These are phyloP conservation scores for Rhabdomys pumilio DNA, from an alignment of 2,797 vertebrate genomes.

Conservation along the genomic window DNA sequence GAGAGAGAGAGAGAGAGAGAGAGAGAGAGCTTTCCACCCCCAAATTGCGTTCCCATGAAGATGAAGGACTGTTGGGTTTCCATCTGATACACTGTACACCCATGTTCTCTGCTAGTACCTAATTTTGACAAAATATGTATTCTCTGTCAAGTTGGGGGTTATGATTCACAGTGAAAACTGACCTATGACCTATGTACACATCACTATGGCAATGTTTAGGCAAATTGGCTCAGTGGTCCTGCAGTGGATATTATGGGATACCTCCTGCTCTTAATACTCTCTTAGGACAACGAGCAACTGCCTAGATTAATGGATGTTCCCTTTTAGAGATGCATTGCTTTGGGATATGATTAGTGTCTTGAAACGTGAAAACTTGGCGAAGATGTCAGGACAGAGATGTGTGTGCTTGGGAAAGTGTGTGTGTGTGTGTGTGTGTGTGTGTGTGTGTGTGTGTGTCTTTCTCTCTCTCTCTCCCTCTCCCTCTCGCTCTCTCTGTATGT, in stretches of 20 bases:
- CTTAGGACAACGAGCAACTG: constrained; percentile 67
- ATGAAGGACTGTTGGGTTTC: constrained; percentile 88
- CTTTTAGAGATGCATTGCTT: constrained; percentile 11
- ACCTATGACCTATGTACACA: constrained; percentile 87
- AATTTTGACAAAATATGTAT: constrained; percentile 87
- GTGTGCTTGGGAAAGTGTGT: background rate
- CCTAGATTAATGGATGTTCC: constrained; percentile 14
- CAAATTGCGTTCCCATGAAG: constrained; percentile 87
- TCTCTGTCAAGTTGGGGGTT: constrained; percentile 88
- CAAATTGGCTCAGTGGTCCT: constrained; percentile 32
- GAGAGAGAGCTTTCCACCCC: background rate
- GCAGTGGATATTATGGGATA: constrained; percentile 86
- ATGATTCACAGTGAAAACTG: constrained; percentile 91
- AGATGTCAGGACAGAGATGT: background rate
- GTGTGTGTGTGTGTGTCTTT: too few relatives aligned
- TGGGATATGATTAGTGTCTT: background rate
- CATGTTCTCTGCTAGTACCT: constrained; percentile 87
- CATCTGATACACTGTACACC: constrained; percentile 83
- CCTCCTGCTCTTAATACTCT: constrained; percentile 45
- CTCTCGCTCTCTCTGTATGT: background rate
- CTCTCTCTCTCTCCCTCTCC: too few relatives aligned
- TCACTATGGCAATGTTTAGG: constrained; percentile 87
- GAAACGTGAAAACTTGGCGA: background rate
- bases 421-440: background rate
- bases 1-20: too few relatives aligned